These are phyloP conservation scores for Sisyra nigra DNA, from an alignment of 2,888 invertebrate species.

Conservation along the genomic window DNA sequence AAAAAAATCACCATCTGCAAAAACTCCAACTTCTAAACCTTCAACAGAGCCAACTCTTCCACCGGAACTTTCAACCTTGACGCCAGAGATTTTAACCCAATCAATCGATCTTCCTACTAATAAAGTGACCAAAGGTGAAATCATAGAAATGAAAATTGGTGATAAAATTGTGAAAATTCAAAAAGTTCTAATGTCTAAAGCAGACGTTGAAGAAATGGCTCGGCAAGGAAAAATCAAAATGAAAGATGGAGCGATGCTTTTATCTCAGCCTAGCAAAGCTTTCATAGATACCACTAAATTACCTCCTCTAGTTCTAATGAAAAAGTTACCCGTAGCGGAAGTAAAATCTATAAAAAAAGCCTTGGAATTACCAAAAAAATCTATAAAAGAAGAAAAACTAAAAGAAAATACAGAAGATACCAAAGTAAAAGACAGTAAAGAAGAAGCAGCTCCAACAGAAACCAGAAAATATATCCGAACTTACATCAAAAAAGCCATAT, in stretches of 20 bases:
- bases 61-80: conserved; percentile 11
- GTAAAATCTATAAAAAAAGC: not conserved
- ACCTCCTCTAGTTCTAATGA: conserved; percentile 1
- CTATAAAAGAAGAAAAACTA: not conserved
- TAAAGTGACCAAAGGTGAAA: conserved; percentile 7
- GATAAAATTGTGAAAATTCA: conserved; percentile 46
- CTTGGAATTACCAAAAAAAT: not conserved
- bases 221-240: conserved; percentile 46
- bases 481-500: conserved; percentile 10
- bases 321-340: not conserved
- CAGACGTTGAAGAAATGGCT: conserved; percentile 47
- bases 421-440: conserved; percentile 3
- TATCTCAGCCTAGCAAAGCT: conserved; percentile 14
- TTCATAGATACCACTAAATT: conserved; percentile 4
- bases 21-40: conserved; percentile 11
- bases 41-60: conserved; percentile 10
- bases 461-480: conserved; percentile 8
- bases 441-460: conserved; percentile 6
- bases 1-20: conserved; percentile 9
- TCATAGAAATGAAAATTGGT: conserved; percentile 36
- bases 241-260: conserved; percentile 27
- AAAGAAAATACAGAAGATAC: conserved; percentile 3
- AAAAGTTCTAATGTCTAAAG: conserved; percentile 48
- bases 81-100: conserved; percentile 15
- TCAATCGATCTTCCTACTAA: conserved; percentile 5